A percentile compares a stretch with the other conserved stretches of the same genome.
Evolutionary conservation across 2,797 vertebrate species (phyloP).

Genomic region (Cetoscarus ocellatus): DNA sequence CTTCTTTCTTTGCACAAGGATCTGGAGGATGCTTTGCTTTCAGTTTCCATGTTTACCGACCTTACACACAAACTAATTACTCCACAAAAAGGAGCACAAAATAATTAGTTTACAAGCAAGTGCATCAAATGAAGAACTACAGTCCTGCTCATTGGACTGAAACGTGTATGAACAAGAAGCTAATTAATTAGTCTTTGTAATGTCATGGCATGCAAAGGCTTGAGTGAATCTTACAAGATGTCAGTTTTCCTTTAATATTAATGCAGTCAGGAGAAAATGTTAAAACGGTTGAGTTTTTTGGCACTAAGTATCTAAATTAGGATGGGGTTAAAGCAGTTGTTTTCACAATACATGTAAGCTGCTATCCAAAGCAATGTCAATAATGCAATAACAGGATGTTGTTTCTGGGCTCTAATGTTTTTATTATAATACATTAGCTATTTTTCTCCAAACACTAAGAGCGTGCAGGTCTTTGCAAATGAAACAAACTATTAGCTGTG

Average conservation of each 20-base stretch:
- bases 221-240: neutral
- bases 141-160: constrained; percentile 19
- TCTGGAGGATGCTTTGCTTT: neutral
- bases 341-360: no score
- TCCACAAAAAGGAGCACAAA: constrained; percentile 21
- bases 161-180: constrained; percentile 16
- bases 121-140: constrained; percentile 10
- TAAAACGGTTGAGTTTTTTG: neutral
- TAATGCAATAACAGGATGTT: no score
- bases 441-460: no score
- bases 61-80: constrained; percentile 18
- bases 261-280: neutral
- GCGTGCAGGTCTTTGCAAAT: no score
- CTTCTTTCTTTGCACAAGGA: neutral
- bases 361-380: no score
- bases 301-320: neutral
- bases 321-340: no score
- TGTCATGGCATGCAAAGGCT: neutral
- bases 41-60: constrained; percentile 7
- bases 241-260: neutral
- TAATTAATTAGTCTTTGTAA: constrained; percentile 14
- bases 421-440: no score
- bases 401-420: no score
- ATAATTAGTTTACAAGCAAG: constrained; percentile 26
- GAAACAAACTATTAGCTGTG: no score